Percentiles rank a stretch among this genome's conserved stretches.
phyloP scores from a whole-genome alignment of 1,140 invertebrate species.

The Penaeus japonicus region DNA sequence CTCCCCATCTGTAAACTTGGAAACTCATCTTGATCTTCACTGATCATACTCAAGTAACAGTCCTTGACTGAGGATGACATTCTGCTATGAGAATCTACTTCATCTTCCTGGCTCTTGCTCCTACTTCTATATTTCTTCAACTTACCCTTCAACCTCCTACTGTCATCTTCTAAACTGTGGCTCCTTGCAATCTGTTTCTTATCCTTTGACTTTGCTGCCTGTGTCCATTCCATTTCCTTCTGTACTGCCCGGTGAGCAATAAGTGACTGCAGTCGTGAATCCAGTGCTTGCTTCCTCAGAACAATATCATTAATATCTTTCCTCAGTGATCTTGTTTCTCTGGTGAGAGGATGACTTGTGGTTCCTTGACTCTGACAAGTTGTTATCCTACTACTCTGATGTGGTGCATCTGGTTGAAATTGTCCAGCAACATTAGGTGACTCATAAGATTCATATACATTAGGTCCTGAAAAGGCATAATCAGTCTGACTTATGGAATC shows the following conservation, averaged over 20 bases:
- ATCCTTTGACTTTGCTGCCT: neutral
- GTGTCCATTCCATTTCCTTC: neutral
- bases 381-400: neutral
- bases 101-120: conserved; percentile 44
- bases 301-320: conserved; percentile 48
- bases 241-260: conserved; percentile 44
- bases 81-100: neutral
- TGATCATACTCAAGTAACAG: conserved; percentile 40
- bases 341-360: conserved; percentile 33
- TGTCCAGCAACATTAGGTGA: neutral
- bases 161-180: conserved; percentile 37
- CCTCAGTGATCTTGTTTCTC: conserved; percentile 41
- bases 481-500: conserved; percentile 25
- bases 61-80: neutral
- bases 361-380: neutral
- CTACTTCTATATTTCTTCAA: conserved; percentile 31
- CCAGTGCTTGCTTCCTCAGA: conserved; percentile 40
- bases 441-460: neutral
- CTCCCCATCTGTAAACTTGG: conserved; percentile 40
- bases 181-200: neutral
- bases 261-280: conserved; percentile 37
- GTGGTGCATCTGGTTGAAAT: neutral
- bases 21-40: conserved; percentile 51
- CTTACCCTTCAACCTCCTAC: neutral
- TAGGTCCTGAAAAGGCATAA: neutral